Conservation (phyloP, 1,140 invertebrate species). For the Orchestia grillus region DNA sequence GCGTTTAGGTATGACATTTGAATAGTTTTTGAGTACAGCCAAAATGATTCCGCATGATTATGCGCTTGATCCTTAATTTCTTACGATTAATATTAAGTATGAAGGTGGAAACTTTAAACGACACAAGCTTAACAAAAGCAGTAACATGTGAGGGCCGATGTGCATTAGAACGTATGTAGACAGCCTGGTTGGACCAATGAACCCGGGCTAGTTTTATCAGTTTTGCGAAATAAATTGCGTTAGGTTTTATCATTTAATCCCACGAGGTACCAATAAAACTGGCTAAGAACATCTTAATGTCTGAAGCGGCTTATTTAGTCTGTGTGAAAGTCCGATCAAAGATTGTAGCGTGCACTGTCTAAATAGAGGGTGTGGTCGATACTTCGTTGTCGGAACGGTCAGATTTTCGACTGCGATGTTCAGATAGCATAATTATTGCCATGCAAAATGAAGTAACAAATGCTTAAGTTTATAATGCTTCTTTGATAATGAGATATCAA, state of each 20-base stretch:
- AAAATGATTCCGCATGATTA: no score
- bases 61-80: no score
- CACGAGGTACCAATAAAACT: neutral
- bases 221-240: neutral
- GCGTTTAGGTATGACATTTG: no score
- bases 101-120: no score
- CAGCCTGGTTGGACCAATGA: neutral
- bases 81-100: no score
- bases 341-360: neutral
- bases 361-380: neutral
- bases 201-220: neutral
- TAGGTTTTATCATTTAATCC: neutral
- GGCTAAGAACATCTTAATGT: neutral
- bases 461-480: neutral
- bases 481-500: neutral
- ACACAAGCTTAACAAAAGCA: no score
- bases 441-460: neutral
- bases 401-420: neutral
- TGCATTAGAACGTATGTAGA: neutral
- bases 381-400: neutral
- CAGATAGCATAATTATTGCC: neutral
- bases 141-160: neutral
- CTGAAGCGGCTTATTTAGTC: neutral
- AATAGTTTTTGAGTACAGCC: no score
- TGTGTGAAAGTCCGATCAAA: neutral